Base-by-base conservation (phyloP, 1,140 invertebrate genomes). In the Choristoneura fumiferana region DNA sequence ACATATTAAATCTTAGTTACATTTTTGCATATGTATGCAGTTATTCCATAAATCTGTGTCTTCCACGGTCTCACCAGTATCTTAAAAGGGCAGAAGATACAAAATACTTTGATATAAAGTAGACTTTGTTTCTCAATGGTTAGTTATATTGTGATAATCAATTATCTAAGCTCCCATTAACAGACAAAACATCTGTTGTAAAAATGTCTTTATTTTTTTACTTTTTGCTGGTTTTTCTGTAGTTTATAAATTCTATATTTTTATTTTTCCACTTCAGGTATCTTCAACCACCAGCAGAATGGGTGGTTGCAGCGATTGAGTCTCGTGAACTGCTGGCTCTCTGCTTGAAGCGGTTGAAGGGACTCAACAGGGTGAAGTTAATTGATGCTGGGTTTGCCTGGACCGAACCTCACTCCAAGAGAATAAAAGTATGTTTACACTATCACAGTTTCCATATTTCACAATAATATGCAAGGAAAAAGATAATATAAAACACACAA, bases 391-490 rank as follows among this genome's bases (percentile, higher is more conserved):
- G 94, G 4, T 99, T 99, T 91, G 92, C 99, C 2, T 99, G 98
- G 98, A 99, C 98, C 33, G 99, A 99, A 81, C 98, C 98, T 57
- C 98, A 99, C 92, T 99, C 98, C 0, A 98, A 98, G 88, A 92
- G 98, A 61, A 94, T 99, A 18, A 99, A 99, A 91, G 94, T 97
- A 60, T 60, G 37, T 39, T 33, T 8, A 17, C n/a, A 34, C 29
- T 14, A 35, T 4, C 12, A 49, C 37, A 18, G 55, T 36, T 22
- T 39, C 14, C 0, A 35, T 58, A 15, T 37, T 53, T 33, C 15
- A 29, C 1, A 33, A 13, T 54, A 29, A 8, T 36, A 36, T 43
- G 22, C n/a, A n/a, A n/a, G n/a, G n/a, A n/a, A n/a, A n/a, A n/a
- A n/a, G n/a, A n/a, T n/a, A n/a, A n/a, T n/a, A n/a, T n/a, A n/a